A percentile compares a stretch with the other conserved stretches of the same genome.
Evolutionary conservation across 2,113 vertebrate species (phyloP).

Genomic region (Climacteris rufus): DNA sequence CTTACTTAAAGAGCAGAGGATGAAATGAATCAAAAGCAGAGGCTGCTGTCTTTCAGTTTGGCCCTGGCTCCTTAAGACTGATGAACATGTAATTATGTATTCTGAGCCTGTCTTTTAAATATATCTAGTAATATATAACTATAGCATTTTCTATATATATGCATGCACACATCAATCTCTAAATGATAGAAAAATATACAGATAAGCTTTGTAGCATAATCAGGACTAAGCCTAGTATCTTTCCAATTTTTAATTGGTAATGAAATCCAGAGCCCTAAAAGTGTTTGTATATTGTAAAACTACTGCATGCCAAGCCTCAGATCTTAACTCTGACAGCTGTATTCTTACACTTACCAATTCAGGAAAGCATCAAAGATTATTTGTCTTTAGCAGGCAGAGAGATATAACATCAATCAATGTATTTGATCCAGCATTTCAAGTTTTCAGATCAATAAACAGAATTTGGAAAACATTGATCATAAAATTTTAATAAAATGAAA

Average conservation of each 20-base stretch:
- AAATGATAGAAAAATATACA: background rate
- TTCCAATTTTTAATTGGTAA: background rate
- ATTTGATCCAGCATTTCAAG: background rate
- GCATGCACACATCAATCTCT: fast-evolving
- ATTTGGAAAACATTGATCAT: background rate
- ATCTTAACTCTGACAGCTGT: background rate
- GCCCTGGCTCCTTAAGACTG: background rate
- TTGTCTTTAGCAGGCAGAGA: background rate
- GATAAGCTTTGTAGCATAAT: background rate
- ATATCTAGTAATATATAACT: background rate
- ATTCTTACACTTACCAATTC: background rate
- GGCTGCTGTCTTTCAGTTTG: background rate
- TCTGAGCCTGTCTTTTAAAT: background rate
- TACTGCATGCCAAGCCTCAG: background rate
- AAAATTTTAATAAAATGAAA: slow-evolving; percentile 18
- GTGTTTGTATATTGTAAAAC: background rate
- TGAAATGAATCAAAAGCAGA: background rate
- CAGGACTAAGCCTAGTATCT: background rate
- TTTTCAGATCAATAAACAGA: background rate
- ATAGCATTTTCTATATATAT: background rate
- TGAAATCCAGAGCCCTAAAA: background rate
- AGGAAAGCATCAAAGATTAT: background rate
- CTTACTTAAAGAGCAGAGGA: background rate
- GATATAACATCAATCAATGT: background rate
- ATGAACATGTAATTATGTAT: background rate